Base-by-base conservation (phyloP, 1,140 invertebrate species). In the Cotesia glomerata region DNA sequence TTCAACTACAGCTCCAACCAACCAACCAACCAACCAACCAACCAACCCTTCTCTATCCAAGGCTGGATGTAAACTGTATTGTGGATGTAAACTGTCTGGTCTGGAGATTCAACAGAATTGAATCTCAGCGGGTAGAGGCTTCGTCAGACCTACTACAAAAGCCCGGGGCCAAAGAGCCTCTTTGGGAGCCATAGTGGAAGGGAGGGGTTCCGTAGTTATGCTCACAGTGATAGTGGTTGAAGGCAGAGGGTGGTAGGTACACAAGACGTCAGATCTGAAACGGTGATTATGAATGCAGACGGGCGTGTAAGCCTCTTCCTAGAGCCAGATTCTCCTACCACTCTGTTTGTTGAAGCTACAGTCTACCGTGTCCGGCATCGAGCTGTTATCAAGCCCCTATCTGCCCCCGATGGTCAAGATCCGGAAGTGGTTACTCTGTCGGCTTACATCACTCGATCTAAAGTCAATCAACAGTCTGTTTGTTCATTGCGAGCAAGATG, bases 281-380 rank as follows among this genome's bases (percentile, higher is more conserved):
- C 77, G 72, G 78, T 78, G 85, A 86, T 85, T 85, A 83, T 81
- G 77, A 85, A 82, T 81, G 83, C 83, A 80, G 81, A 82, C 79
- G 76, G 76, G 80, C 78, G 81, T 80, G 78, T 82, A 80, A 82
- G 80, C 80, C 80, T 85, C 80, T 81, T 81, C 74, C 39, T 7
- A 45, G 8, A 45, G 5, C 39, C 39, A 74, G 75, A 78, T 70
- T 58, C 59, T 81, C 79, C 79, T 79, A 76, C 73, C 78, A 69
- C 74, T 65, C 65, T 51, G 35, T 13, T 4, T 65, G 68, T 69
- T 71, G 65, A 58, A 67, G 16, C 62, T 16, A 72, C 54, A 49
- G 11, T 61, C 62, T 16, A 72, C 54, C 34, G 11, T 61, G 61
- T 26, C 58, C 63, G 54, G 52, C 64, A 68, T 64, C 64, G 67